These are phyloP conservation scores for Regulus satrapa DNA, from an alignment of 2,113 vertebrate species.

Conservation along the genomic window DNA sequence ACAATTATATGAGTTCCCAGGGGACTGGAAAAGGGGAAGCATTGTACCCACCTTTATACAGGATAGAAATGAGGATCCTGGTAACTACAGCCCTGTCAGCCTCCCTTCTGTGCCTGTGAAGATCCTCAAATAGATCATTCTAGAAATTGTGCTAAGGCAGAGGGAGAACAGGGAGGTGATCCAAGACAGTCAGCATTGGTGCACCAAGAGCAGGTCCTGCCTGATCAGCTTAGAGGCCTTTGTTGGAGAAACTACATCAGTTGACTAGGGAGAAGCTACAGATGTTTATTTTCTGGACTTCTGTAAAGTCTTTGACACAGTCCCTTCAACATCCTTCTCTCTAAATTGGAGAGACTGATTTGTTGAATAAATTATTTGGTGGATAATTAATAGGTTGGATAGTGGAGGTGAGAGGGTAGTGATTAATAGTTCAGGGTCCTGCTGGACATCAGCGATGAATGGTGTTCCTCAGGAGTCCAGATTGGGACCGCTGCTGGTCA, in stretches of 20 bases:
- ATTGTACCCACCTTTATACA: background rate
- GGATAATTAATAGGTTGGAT: background rate
- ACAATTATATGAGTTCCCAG: background rate
- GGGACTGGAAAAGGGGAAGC: background rate
- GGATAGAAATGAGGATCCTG: background rate
- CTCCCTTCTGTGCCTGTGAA: background rate
- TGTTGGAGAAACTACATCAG: background rate
- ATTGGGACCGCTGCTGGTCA: background rate
- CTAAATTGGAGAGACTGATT: background rate
- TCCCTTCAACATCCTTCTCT: background rate
- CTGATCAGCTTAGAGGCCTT: background rate
- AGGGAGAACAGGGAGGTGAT: background rate
- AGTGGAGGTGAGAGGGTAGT: background rate
- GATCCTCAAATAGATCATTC: background rate
- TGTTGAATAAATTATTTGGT: background rate
- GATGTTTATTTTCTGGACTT: background rate
- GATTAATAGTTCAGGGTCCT: background rate
- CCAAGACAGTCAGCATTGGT: fast-evolving
- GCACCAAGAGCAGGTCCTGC: background rate
- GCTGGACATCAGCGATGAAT: background rate
- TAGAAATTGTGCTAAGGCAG: background rate
- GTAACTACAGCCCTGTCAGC: background rate
- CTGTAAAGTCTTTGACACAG: background rate
- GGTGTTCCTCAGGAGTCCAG: background rate
- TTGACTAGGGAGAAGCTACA: background rate